A percentile compares a stretch with the other conserved stretches of the same genome.
Conservation (phyloP, 2,888 invertebrate species). For the Blastobasis lacticolella region DNA sequence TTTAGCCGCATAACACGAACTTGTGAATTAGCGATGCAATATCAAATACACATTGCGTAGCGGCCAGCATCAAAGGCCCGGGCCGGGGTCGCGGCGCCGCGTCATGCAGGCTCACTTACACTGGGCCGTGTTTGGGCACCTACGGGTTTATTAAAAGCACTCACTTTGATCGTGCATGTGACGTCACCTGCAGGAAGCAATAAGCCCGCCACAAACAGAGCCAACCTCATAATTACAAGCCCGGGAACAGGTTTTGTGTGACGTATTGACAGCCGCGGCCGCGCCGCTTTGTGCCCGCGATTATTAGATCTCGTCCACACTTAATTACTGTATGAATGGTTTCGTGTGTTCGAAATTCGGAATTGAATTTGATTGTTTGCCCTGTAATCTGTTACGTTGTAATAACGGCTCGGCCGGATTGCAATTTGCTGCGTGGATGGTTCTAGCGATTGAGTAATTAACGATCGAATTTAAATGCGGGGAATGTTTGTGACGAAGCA, state of each 20-base stretch:
- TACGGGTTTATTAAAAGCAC: conserved; percentile 62
- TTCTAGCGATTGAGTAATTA: too few relatives aligned
- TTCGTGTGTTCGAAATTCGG: not conserved
- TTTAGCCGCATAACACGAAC: conserved; percentile 5
- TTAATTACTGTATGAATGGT: not conserved
- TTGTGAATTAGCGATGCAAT: conserved; percentile 18
- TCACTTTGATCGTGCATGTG: conserved; percentile 60
- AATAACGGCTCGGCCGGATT: too few relatives aligned
- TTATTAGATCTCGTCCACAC: not conserved
- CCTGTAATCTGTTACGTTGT: too few relatives aligned
- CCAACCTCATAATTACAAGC: conserved; percentile 48
- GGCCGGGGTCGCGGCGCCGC: too few relatives aligned
- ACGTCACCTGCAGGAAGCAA: conserved; percentile 66
- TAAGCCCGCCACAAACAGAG: conserved; percentile 47
- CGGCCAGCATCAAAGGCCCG: too few relatives aligned
- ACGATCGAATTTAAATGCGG: too few relatives aligned
- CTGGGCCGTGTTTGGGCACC: conserved; percentile 10
- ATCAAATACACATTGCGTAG: not conserved
- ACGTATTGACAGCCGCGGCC: conserved; percentile 52
- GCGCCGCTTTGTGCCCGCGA: conserved; percentile 37
- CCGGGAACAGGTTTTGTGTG: conserved; percentile 35
- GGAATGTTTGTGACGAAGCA: too few relatives aligned
- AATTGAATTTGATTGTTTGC: too few relatives aligned
- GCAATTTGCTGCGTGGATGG: too few relatives aligned
- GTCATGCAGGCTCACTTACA: too few relatives aligned